Base-by-base conservation (phyloP, 2,888 invertebrate genomes). In the Opisthograptis luteolata region DNA sequence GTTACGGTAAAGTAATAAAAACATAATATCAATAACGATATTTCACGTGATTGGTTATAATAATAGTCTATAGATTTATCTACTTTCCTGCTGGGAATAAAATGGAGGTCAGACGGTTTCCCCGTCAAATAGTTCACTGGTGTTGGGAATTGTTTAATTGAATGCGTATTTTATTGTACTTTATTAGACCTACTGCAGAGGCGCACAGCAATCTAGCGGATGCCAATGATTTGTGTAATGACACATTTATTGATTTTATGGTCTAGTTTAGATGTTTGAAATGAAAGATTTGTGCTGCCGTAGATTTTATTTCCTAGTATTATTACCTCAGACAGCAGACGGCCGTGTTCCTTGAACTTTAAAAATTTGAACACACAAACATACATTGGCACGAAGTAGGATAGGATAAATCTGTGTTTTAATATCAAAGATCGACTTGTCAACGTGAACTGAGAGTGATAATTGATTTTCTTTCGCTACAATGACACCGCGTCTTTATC, bases 1-100 rank as follows among this genome's bases (percentile, higher is more conserved):
- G 53, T 55, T 58, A 55, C 35, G 37, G 51, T 41, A 28, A n/a
- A 9, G 41, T 46, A 54, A 55, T 62, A 62, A 62, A 53, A 55
- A 37, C 41, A 45, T 53, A 45, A 61, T 56, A 62, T 49, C 57
- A 59, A 55, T 59, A 62, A 54, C 55, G 51, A 51, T 59, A 55
- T 57, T 57, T 58, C 48, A 49, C 46, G 52, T 55, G 58, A 57
- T 57, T 61, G 56, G 46, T 47, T 51, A 36, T 40, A 39, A 53
- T 40, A 51, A n/a, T 24, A 9, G 3, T 25, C 25, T 10, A 53
- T 50, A n/a, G n/a, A n/a, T n/a, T 43, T 22, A 24, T 48, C 35
- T 37, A 30, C 50, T 44, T 45, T 39, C 61, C 57, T 51, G 53
- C 57, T 61, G 59, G 39, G 57, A 47, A 39, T 32, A 34, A 48